Evolutionary conservation across 2,113 vertebrate species (phyloP).

Genomic region (Falco punctatus): DNA sequence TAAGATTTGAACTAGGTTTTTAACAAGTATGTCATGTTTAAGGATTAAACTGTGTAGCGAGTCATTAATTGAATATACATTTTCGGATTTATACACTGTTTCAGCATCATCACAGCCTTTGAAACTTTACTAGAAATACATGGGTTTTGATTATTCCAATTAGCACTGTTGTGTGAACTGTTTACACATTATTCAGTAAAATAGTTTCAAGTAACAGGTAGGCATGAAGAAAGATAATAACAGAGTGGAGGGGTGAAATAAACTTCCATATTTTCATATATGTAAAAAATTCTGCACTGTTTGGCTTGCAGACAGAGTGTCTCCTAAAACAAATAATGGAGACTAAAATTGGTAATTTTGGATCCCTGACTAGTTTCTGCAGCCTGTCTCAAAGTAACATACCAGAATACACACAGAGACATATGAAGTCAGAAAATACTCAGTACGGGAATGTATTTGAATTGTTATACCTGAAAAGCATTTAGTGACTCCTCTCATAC

Average conservation of each 20-base stretch:
- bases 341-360: not conserved
- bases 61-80: not conserved
- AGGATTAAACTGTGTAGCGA: not conserved
- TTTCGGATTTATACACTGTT: not conserved
- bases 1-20: not conserved
- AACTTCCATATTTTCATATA: not conserved
- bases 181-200: not conserved
- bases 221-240: not conserved
- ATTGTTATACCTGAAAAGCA: not conserved
- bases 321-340: not conserved
- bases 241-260: not conserved
- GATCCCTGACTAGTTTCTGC: not conserved
- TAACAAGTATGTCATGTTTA: not conserved
- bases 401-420: not conserved
- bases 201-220: not conserved
- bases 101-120: not conserved
- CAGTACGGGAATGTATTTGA: not conserved
- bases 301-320: not conserved
- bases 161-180: not conserved
- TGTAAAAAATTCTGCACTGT: not conserved
- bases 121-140: not conserved
- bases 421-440: not conserved
- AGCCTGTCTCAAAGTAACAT: not conserved
- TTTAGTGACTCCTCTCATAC: not conserved
- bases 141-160: not conserved